phyloP scores from a whole-genome alignment of 2,888 invertebrate species.

The Tipula confusa region DNA sequence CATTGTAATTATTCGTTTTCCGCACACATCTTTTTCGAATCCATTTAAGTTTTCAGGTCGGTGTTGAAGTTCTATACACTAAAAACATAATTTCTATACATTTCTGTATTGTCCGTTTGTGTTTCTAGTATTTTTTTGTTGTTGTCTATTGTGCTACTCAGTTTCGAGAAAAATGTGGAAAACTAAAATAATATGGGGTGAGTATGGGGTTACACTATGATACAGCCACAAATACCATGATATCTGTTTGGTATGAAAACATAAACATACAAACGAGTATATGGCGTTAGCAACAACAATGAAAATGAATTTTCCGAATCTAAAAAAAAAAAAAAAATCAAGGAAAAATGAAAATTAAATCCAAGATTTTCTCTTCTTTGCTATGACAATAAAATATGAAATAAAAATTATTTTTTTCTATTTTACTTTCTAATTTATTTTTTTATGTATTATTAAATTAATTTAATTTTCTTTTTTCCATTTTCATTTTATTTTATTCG shows the following conservation, averaged over 20 bases:
- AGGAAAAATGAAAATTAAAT: not conserved
- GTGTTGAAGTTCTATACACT: no score
- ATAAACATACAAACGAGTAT: not conserved
- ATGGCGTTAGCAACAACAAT: not conserved
- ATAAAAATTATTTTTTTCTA: not conserved
- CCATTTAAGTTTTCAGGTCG: not conserved
- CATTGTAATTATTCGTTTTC: not conserved
- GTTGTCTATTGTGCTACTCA: not conserved
- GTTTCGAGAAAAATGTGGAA: not conserved
- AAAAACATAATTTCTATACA: not conserved
- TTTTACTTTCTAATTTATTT: conserved; percentile 12
- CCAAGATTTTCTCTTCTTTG: not conserved
- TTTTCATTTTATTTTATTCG: not conserved
- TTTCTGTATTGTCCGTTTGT: not conserved
- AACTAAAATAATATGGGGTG: not conserved
- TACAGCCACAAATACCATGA: not conserved
- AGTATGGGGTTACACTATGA: not conserved
- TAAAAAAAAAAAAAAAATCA: no score
- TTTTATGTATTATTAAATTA: not conserved
- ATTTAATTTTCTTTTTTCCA: not conserved
- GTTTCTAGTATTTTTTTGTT: not conserved
- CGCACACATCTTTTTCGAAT: not conserved
- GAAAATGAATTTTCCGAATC: not conserved
- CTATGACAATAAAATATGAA: not conserved
- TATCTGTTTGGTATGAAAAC: not conserved